Conservation (phyloP, 2,888 invertebrate genomes). For the Phania funesta region DNA sequence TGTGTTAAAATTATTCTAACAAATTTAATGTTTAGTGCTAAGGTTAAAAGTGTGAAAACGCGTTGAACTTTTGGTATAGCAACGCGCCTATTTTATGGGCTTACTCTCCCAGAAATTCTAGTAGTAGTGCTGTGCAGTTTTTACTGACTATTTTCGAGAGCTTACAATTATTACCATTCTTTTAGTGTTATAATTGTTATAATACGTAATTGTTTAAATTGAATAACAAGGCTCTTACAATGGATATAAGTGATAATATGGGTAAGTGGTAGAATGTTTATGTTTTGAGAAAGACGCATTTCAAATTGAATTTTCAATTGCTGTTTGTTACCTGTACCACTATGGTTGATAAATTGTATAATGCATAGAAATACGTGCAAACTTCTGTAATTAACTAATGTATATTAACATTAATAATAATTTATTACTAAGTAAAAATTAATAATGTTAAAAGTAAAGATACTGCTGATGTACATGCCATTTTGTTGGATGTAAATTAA, state of each 20-base stretch:
- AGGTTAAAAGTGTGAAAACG: conserved; percentile 53
- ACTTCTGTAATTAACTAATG: not conserved
- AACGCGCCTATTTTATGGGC: conserved; percentile 58
- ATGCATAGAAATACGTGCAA: not conserved
- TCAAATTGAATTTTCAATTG: conserved; percentile 70
- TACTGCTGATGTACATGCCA: not conserved
- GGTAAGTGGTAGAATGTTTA: conserved; percentile 61
- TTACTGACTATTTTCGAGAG: conserved; percentile 56
- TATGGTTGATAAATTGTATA: not conserved
- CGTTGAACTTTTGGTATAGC: conserved; percentile 26
- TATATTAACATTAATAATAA: not conserved
- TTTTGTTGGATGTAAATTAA: conserved; percentile 7
- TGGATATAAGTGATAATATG: conserved; percentile 66
- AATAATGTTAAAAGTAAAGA: not conserved
- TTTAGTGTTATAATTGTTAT: not conserved
- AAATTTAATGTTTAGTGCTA: conserved; percentile 11
- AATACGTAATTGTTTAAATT: conserved; percentile 14
- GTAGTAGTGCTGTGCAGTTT: conserved; percentile 49
- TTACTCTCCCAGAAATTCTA: conserved; percentile 46
- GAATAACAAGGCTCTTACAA: not conserved
- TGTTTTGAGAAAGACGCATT: conserved; percentile 44
- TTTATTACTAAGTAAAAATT: not conserved
- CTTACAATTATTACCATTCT: conserved; percentile 15
- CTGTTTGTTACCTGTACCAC: conserved; percentile 56
- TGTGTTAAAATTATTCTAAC: conserved; percentile 45